These are phyloP conservation scores for Lota lota DNA, from an alignment of 2,113 vertebrate species.

Conservation along the genomic window DNA sequence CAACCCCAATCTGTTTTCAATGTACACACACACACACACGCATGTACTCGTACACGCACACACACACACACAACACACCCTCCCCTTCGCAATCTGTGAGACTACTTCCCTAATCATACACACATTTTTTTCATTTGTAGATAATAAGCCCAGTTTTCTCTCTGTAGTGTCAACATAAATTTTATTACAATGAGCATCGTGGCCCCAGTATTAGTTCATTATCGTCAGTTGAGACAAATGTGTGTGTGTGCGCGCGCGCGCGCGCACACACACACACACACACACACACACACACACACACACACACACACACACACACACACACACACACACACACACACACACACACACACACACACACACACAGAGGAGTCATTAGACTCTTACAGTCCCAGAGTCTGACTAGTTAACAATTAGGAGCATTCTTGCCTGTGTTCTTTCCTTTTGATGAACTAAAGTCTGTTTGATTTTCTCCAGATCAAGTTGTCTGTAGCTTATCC, in stretches of 20 bases:
- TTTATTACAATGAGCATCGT: no score
- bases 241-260: neutral
- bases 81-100: no score
- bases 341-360: constrained; percentile 24
- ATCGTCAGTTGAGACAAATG: neutral
- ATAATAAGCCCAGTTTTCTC: no score
- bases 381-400: constrained; percentile 30
- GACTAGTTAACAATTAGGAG: constrained; percentile 38
- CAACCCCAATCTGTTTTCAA: constrained; percentile 42
- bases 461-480: constrained; percentile 25
- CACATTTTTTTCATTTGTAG: no score
- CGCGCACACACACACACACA: constrained; percentile 10
- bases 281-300: constrained; percentile 10
- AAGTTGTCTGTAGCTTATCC: constrained; percentile 8
- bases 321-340: constrained; percentile 25
- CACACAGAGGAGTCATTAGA: neutral
- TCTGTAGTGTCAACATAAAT: no score
- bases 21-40: constrained; percentile 8
- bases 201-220: neutral
- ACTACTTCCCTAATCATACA: no score
- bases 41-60: constrained; percentile 19
- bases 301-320: constrained; percentile 16
- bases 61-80: neutral
- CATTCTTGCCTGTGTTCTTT: constrained; percentile 17
- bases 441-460: constrained; percentile 25